Percentiles rank a stretch among this genome's conserved stretches.
These are phyloP conservation scores for Malacosoma neustria DNA, from an alignment of 2,888 invertebrate genomes.

Conservation along the genomic window DNA sequence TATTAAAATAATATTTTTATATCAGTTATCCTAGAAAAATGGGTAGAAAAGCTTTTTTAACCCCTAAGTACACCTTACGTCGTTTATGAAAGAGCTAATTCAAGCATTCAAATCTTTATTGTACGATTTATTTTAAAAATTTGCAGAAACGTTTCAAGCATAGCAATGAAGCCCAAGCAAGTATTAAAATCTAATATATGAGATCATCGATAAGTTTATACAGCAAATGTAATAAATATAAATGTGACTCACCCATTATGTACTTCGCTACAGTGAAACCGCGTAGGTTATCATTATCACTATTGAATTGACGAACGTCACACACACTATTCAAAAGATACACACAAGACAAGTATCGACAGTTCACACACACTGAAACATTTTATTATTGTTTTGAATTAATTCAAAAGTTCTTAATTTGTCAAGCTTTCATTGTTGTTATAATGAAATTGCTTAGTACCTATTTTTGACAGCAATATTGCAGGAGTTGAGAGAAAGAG, in stretches of 20 bases:
- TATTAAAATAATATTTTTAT: too few relatives aligned
- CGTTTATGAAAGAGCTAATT: too few relatives aligned
- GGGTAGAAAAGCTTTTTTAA: too few relatives aligned
- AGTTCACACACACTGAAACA: conserved; percentile 31
- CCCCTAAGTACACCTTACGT: too few relatives aligned
- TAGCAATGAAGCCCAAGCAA: conserved; percentile 27
- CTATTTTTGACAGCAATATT: conserved; percentile 15
- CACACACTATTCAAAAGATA: conserved; percentile 42
- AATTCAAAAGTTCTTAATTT: conserved; percentile 7
- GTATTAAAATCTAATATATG: conserved; percentile 43
- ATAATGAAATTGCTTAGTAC: conserved; percentile 1
- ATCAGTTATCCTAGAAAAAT: too few relatives aligned
- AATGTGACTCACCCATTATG: conserved; percentile 71
- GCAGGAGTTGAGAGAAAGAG: conserved; percentile 39
- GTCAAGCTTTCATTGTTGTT: background rate
- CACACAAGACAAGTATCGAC: conserved; percentile 31
- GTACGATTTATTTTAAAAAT: too few relatives aligned
- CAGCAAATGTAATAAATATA: conserved; percentile 71
- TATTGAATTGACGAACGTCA: conserved; percentile 53
- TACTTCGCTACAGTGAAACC: conserved; percentile 60
- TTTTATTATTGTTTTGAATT: conserved; percentile 20
- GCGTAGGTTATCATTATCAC: conserved; percentile 67
- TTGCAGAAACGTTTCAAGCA: conserved; percentile 7
- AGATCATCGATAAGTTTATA: conserved; percentile 67
- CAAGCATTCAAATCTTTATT: too few relatives aligned